Evolutionary conservation across 2,797 vertebrate genomes (phyloP), one percentile per base, ranked within the genome.

Genomic region (Acrocephalus scirpaceus): DNA sequence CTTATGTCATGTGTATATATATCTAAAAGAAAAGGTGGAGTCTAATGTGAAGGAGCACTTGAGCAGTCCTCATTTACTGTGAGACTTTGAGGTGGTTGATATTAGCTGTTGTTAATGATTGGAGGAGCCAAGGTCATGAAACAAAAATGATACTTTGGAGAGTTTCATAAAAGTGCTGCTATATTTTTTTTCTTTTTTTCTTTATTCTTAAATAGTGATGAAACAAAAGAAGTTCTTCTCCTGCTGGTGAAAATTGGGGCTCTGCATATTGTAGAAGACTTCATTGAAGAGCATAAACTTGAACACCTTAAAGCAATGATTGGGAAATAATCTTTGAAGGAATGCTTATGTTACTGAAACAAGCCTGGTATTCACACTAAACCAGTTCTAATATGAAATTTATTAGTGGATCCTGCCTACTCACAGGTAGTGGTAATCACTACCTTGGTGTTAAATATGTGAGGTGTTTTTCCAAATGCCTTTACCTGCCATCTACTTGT

Each of bases 211-310:
- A 53, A 27, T 75, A 98, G 98, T 83, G 86, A 97, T 80, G 94
- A 97, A 97, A 91, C 98, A 47, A 95, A 95, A 88, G 98, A 98
- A 93, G 93, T 99, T 83, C 95, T 99, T 84, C 97, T 97, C 92
- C 95, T 99, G 94, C 92, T 99, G 85, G 94, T 98, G 93, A 98
- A 94, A 95, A 97, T 99, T 88, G 98, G 98, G 93, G 98, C 98
- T 94, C 86, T 98, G 70, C 96, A 96, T 80, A 95, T 98, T 29
- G 98, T 98, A 53, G 97, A 98, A 95, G 95, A 97, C 45, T 89
- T 99, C 77, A 97, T 98, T 80, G 97, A 98, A 65, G 98, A 99
- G 88, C 97, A 98, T 78, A 97, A 98, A 84, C 98, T 98, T 85
- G 97, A 98, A 91, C 98, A 98, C 58, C 96, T 98, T 82, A 96